Base-by-base conservation (phyloP, 2,888 invertebrate species). In the Hydropsyche betteni region DNA sequence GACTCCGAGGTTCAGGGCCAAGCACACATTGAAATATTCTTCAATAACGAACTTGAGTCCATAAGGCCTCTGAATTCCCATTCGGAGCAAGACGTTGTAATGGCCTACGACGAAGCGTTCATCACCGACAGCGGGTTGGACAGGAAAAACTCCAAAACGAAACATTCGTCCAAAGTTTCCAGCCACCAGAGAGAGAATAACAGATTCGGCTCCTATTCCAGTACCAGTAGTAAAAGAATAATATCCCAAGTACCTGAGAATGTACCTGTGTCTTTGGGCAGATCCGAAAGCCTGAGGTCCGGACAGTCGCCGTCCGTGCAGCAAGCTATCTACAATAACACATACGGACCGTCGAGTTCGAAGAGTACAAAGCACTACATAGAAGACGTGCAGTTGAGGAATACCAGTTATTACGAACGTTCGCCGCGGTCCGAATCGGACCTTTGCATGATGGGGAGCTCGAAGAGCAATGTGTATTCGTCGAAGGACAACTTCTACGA, bases 1-100 rank as follows among this genome's bases (percentile, higher is more conserved):
- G 95, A 96, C 84, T 94, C 94, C 0, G 96, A 97, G 86, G 96
- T 96, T 75, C 95, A 95, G 86, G 95, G 94, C 80, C 96, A 96
- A 88, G 94, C 93, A 69, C 93, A 95, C 83, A 90, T 96, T 81
- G 94, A 94, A 84, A 90, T 96, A 79, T 89, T 89, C 78, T 90
- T 92, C 82, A 91, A 92, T 80, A 68, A 64, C 36, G 69, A 88
- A 58, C 86, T 86, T 73, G 87, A 87, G 80, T 86, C 86, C 80
- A 85, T 85, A 80, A 51, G 68, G 10, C n/a, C 74, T 14, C 75
- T 69, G 10, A 69, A 53, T 10, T 14, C 75, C 6, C 51, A 74
- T 5, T 24, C 68, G 14, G 70, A 55, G 58, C 58, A 76, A 50
- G 74, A 75, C 8, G 34, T 33, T 4, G 61, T 44, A 14, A 51